Conservation (phyloP, 2,797 vertebrate species). For the Sebastolobus altivelis region DNA sequence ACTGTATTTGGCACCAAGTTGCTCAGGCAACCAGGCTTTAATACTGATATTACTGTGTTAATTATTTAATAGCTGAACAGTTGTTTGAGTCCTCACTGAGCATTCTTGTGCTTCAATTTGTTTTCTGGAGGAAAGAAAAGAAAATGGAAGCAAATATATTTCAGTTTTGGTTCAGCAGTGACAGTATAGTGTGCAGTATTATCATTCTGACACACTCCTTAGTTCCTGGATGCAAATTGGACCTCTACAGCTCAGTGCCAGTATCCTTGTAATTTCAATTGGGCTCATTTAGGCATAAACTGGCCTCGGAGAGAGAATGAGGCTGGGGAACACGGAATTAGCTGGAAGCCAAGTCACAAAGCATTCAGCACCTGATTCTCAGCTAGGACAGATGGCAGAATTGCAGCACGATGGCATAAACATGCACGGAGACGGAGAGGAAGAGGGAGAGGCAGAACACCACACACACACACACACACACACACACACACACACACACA, state of each 20-base stretch:
- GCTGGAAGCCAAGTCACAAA: constrained; percentile 76
- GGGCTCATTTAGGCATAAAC: constrained; percentile 65
- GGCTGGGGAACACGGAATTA: constrained; percentile 63
- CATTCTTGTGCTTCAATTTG: neutral
- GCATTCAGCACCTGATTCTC: constrained; percentile 78
- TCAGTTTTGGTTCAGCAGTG: constrained; percentile 1
- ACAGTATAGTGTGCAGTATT: constrained; percentile 13
- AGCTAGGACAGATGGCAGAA: constrained; percentile 80
- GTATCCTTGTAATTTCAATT: constrained; percentile 58
- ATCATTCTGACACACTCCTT: constrained; percentile 43
- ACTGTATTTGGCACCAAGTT: constrained; percentile 30
- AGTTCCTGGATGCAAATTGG: constrained; percentile 48
- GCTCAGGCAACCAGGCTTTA: constrained; percentile 20
- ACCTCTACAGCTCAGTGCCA: constrained; percentile 45
- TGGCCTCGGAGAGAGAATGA: constrained; percentile 65
- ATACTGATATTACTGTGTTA: constrained; percentile 31
- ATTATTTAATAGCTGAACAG: constrained; percentile 46
- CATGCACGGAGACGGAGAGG: constrained; percentile 54
- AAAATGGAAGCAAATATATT: constrained; percentile 21
- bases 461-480: constrained; percentile 32
- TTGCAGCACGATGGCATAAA: constrained; percentile 71
- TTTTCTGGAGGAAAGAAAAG: neutral
- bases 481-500: constrained; percentile 33
- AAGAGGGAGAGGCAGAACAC: constrained; percentile 49
- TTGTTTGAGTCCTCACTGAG: constrained; percentile 28